Base-by-base conservation (phyloP, 2,797 vertebrate species). In the Centropyge bicolor region DNA sequence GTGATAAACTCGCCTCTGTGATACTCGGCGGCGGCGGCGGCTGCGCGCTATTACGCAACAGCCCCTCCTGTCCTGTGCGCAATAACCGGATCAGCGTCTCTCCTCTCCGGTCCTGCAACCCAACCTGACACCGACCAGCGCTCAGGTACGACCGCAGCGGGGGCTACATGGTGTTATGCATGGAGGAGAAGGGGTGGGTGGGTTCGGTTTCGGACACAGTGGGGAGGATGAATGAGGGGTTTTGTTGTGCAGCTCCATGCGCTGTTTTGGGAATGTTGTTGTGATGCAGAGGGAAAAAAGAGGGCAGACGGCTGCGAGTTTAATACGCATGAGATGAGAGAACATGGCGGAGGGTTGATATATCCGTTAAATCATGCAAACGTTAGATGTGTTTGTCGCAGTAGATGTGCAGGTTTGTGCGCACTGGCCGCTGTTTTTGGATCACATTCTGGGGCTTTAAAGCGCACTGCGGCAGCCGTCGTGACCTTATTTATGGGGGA, bases 21-120 rank as follows among this genome's bases (percentile, higher is more conserved):
- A 89, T 85, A 87, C 86, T 79, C 86, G 43, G 57, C 27, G 27
- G 27, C 27, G 27, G 66, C 86, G 31, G 63, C 85, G 79, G 43
- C 56, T 40, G 88, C 83, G 88, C 90, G 87, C 87, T 63, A 88
- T 92, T 92, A 92, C 91, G 91, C 90, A 91, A 92, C 83, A 66
- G 61, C 87, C 90, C 83, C 74, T 55, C 79, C 88, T 69, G 88
- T 76, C 87, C 79, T 69, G 85, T 36, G 83, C 80, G 78, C 87
- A 80, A 66, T 78, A 89, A 89, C 78, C 83, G 84, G 92, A 92
- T 90, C 87, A 89, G 85, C 80, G 84, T 74, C 83, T 85, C 80
- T 83, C 56, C 78, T 82, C 89, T 88, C 81, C 61, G 82, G 55
- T 88, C 80, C 88, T 76, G 89, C 87, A 84, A 31, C 81, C 86